These are phyloP conservation scores for Calypte anna DNA, from an alignment of 2,113 vertebrate species.

Conservation along the genomic window DNA sequence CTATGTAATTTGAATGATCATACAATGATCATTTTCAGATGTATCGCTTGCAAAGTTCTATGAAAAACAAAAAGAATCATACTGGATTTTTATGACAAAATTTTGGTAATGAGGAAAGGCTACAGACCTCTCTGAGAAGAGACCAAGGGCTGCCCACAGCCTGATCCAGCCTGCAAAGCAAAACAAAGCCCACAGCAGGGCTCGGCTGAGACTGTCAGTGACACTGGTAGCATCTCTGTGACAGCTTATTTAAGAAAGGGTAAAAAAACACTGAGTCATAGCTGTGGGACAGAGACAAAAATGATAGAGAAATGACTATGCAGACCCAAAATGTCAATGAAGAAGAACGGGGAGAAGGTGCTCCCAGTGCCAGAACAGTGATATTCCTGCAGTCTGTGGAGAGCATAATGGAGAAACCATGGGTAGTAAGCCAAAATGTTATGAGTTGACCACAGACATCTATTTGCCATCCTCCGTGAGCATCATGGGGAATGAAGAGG, in stretches of 20 bases:
- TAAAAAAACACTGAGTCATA: not conserved
- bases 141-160: not conserved
- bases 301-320: not conserved
- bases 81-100: not conserved
- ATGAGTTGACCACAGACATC: not conserved
- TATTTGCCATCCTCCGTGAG: not conserved
- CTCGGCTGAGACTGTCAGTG: too few species aligned
- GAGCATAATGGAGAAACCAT: not conserved
- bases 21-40: not conserved
- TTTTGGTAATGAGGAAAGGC: rapidly evolving
- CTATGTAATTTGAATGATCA: not conserved
- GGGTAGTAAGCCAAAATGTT: rapidly evolving
- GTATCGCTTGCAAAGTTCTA: not conserved
- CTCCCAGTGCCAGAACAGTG: rapidly evolving
- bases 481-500: not conserved
- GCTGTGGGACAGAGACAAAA: not conserved
- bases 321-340: not conserved
- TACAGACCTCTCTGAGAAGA: not conserved
- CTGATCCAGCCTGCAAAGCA: rapidly evolving
- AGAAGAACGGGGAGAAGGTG: rapidly evolving
- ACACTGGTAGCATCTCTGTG: not conserved
- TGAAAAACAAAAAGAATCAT: not conserved
- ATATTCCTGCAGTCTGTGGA: not conserved
- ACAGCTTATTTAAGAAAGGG: not conserved
- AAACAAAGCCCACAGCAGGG: not conserved